Evolutionary conservation across 1,140 invertebrate species (phyloP).

Genomic region (Drosophila trapezifrons): DNA sequence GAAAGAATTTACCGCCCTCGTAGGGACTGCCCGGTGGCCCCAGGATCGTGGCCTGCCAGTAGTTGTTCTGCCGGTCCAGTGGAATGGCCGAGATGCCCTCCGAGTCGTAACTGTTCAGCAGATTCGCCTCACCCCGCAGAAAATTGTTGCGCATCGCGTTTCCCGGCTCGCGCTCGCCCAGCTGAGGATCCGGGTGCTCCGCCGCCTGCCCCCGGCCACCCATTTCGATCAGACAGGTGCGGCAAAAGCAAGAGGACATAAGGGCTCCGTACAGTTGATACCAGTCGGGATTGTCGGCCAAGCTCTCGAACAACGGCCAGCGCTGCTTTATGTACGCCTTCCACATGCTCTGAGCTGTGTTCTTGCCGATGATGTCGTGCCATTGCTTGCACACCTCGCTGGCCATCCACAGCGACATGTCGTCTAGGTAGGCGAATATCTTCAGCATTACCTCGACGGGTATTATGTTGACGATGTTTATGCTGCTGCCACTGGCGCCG

Average conservation of each 20-base stretch:
- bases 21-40: slow-evolving; percentile 96
- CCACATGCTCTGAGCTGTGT: slow-evolving; percentile 91
- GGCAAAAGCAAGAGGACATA: slow-evolving; percentile 92
- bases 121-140: slow-evolving; percentile 88
- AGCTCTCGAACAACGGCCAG: slow-evolving; percentile 93
- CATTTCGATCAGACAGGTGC: slow-evolving; percentile 92
- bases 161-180: slow-evolving; percentile 86
- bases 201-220: slow-evolving; percentile 86
- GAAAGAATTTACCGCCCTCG: slow-evolving; percentile 96
- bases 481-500: slow-evolving; percentile 26
- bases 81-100: slow-evolving; percentile 96
- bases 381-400: slow-evolving; percentile 94
- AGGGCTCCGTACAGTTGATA: slow-evolving; percentile 88
- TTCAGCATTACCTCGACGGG: slow-evolving; percentile 90
- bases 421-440: slow-evolving; percentile 95
- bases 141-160: slow-evolving; percentile 91
- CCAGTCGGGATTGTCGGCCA: slow-evolving; percentile 90
- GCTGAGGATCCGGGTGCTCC: slow-evolving; percentile 66
- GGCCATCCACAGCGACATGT: slow-evolving; percentile 94
- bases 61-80: slow-evolving; percentile 91
- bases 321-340: slow-evolving; percentile 89
- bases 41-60: slow-evolving; percentile 96
- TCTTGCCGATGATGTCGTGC: slow-evolving; percentile 90
- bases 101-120: slow-evolving; percentile 91
- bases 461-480: slow-evolving; percentile 57